phyloP scores from a whole-genome alignment of 2,113 vertebrate genomes.

The Natator depressus region DNA sequence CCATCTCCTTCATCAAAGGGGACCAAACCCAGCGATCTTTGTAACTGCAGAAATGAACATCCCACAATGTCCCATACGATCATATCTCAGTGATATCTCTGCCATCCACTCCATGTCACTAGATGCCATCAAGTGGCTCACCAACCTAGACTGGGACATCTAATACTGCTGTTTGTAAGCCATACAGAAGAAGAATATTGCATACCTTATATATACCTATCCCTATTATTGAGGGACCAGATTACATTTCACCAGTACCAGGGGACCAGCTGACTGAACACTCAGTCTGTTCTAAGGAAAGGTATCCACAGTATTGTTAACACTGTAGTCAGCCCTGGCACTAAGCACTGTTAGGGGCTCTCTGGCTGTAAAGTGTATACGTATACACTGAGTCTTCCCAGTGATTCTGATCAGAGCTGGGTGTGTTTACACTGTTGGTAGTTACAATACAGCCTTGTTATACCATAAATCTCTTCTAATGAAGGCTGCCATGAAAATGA shows the following conservation, averaged over 20 bases:
- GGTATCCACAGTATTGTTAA: not conserved
- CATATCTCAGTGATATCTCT: not conserved
- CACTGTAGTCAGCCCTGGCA: not conserved
- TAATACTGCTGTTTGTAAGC: no score
- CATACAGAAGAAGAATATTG: no score
- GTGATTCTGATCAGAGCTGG: rapidly evolving
- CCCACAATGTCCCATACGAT: not conserved
- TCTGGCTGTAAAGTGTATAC: rapidly evolving
- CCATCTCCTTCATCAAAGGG: not conserved
- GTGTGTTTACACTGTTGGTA: not conserved
- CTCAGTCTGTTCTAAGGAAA: not conserved
- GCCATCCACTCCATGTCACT: not conserved
- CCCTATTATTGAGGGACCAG: not conserved
- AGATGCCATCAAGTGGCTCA: not conserved
- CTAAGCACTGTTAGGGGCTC: not conserved
- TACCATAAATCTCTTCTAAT: constrained; percentile 25
- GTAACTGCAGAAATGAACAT: not conserved
- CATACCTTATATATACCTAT: not conserved
- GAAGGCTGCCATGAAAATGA: constrained; percentile 13
- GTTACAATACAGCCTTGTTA: not conserved
- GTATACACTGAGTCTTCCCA: not conserved
- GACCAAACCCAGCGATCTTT: not conserved
- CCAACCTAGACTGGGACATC: not conserved
- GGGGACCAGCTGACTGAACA: rapidly evolving
- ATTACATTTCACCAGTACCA: not conserved